A percentile compares a stretch with the other conserved stretches of the same genome.
Conservation (phyloP, 2,888 invertebrate genomes). For the Dicycla oo region DNA sequence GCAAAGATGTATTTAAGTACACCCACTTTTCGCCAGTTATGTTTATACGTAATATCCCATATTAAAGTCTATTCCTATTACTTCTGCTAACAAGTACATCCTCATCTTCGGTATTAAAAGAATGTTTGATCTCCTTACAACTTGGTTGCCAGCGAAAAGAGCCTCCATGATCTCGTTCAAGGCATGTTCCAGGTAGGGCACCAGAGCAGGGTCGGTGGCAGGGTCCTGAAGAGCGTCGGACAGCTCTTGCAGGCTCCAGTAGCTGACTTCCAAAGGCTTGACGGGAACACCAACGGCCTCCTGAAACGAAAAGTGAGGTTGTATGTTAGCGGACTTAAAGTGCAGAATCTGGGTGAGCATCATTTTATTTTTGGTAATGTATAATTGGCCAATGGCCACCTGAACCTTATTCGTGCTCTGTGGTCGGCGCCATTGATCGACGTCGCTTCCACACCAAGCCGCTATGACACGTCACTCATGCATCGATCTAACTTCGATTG, state of each 20-base stretch:
- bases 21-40: background rate
- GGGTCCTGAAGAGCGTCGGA: slow-evolving; percentile 56
- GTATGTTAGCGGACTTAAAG: background rate
- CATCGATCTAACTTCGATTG: too few species aligned
- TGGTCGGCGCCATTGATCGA: too few species aligned
- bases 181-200: slow-evolving; percentile 65
- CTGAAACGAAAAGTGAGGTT: slow-evolving; percentile 54
- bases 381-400: too few species aligned
- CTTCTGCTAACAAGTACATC: background rate
- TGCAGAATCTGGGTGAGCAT: too few species aligned
- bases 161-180: slow-evolving; percentile 64
- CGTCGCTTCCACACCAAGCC: too few species aligned
- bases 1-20: background rate
- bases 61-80: background rate
- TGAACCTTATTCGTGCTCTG: too few species aligned
- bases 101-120: background rate
- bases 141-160: slow-evolving; percentile 55
- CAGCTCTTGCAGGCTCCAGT: slow-evolving; percentile 67
- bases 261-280: slow-evolving; percentile 65
- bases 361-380: too few species aligned
- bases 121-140: slow-evolving; percentile 46
- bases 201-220: slow-evolving; percentile 57
- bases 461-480: too few species aligned
- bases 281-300: slow-evolving; percentile 64
- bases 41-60: background rate